Conservation (phyloP, 2,797 vertebrate species). For the Scolopax rusticola region DNA sequence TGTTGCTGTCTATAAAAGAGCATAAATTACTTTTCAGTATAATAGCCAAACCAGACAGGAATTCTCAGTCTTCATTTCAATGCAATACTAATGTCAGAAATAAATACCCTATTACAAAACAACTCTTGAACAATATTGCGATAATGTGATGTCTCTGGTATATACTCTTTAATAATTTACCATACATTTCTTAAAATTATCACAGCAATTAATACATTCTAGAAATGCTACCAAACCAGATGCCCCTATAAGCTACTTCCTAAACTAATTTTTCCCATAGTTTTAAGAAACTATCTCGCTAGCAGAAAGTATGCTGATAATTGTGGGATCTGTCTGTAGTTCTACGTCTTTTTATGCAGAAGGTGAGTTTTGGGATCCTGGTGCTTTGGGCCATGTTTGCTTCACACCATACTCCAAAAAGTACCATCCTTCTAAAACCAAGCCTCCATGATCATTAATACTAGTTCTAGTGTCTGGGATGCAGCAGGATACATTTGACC, state of each 20-base stretch:
- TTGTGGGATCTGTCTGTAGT: background rate
- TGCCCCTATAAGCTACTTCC: background rate
- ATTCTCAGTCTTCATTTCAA: slow-evolving; percentile 7
- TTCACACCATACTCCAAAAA: background rate
- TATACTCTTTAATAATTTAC: background rate
- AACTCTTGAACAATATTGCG: background rate
- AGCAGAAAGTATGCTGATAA: background rate
- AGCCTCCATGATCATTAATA: background rate
- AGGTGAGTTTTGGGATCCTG: background rate
- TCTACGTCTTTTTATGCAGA: background rate
- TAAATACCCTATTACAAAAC: background rate
- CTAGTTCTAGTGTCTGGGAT: background rate
- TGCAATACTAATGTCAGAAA: background rate
- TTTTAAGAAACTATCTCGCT: background rate
- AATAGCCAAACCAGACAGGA: background rate
- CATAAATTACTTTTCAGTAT: background rate
- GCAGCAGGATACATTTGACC: background rate
- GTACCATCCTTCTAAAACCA: fast-evolving
- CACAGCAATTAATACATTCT: background rate
- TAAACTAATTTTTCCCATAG: background rate
- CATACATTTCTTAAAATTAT: background rate
- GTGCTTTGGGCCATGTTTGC: background rate
- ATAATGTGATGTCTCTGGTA: background rate
- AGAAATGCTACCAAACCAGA: background rate
- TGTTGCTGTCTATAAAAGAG: background rate